Evolutionary conservation across 2,797 vertebrate genomes (phyloP).

Genomic region (Knipowitschia caucasica): DNA sequence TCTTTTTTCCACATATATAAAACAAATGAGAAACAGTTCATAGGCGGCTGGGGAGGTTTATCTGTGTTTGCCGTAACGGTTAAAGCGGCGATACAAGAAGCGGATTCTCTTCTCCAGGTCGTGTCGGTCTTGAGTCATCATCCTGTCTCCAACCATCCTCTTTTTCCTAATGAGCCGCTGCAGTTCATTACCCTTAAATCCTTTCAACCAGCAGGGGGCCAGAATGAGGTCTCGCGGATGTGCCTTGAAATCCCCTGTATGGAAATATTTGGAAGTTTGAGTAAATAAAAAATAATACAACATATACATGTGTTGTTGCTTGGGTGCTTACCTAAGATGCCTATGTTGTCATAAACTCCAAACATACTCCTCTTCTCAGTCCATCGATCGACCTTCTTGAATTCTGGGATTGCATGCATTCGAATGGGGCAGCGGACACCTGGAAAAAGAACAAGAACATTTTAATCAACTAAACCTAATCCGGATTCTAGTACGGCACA

Average conservation of each 20-base stretch:
- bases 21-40: conserved; percentile 22
- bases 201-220: conserved; percentile 86
- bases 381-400: conserved; percentile 86
- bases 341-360: conserved; percentile 92
- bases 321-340: conserved; percentile 82
- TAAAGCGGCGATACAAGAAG: conserved; percentile 87
- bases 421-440: conserved; percentile 59
- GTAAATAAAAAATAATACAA: neutral
- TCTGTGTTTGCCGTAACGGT: conserved; percentile 86
- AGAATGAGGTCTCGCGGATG: conserved; percentile 86
- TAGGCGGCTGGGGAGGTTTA: conserved; percentile 48
- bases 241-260: conserved; percentile 85
- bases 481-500: no score
- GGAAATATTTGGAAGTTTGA: neutral
- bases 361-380: conserved; percentile 87
- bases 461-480: neutral
- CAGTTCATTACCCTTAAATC: conserved; percentile 87
- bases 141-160: conserved; percentile 85
- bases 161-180: conserved; percentile 87
- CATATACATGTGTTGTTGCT: neutral
- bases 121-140: conserved; percentile 84
- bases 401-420: conserved; percentile 75
- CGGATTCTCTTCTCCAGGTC: conserved; percentile 86
- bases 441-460: conserved; percentile 26
- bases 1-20: conserved; percentile 1